phyloP scores from a whole-genome alignment of 2,113 vertebrate species.

The Nansenia antarctica region DNA sequence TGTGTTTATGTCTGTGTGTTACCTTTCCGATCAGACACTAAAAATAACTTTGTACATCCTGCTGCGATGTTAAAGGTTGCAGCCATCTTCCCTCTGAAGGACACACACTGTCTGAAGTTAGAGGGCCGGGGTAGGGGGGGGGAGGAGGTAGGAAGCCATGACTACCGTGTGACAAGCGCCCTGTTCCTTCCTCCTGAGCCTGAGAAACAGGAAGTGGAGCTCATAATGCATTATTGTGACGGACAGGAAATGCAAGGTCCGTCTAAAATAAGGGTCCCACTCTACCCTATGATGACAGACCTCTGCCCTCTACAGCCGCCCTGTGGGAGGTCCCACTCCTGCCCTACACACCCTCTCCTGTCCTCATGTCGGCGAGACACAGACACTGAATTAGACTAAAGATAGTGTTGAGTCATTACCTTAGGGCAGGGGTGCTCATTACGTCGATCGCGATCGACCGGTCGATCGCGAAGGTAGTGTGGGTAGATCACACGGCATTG shows the following conservation, averaged over 20 bases:
- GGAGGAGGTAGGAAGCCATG: conserved; percentile 64
- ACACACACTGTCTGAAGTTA: conserved; percentile 74
- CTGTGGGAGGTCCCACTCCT: conserved; percentile 41
- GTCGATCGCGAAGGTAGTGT: no score
- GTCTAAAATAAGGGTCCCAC: conserved; percentile 73
- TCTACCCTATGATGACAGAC: conserved; percentile 71
- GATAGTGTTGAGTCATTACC: background rate
- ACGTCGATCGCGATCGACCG: no score
- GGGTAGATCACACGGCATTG: no score
- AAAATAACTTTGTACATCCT: conserved; percentile 68
- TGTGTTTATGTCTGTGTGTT: conserved; percentile 75
- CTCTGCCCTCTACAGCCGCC: conserved; percentile 57
- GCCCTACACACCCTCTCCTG: background rate
- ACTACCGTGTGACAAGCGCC: conserved; percentile 78
- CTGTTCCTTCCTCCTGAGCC: conserved; percentile 76
- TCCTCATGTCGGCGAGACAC: conserved; percentile 38
- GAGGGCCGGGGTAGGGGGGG: conserved; percentile 34
- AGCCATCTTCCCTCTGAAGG: conserved; percentile 71
- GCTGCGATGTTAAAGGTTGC: conserved; percentile 69
- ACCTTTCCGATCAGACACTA: conserved; percentile 68
- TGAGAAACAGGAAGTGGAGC: conserved; percentile 80
- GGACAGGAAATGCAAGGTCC: conserved; percentile 77
- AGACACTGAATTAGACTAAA: conserved; percentile 1
- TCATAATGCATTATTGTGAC: conserved; percentile 80
- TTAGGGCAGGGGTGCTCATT: no score